phyloP scores from a whole-genome alignment of 1,140 invertebrate species.

The Scaptomyza pallida region DNA sequence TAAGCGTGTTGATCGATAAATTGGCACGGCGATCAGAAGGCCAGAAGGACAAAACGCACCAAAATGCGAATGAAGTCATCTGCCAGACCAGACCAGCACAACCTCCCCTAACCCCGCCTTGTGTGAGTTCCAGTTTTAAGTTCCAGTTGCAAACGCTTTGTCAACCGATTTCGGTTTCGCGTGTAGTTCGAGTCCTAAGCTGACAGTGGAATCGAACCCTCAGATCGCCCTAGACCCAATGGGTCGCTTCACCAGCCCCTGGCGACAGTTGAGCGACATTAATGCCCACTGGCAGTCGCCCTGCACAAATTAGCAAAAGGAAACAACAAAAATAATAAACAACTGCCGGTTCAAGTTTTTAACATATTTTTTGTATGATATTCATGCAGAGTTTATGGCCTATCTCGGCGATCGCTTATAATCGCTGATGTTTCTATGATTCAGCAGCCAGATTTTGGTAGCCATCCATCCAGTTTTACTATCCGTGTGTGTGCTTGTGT shows the following conservation, averaged over 20 bases:
- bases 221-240: conserved; percentile 64
- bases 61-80: conserved; percentile 79
- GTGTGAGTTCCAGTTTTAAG: conserved; percentile 24
- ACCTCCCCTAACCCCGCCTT: not conserved
- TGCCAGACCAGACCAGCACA: conserved; percentile 26
- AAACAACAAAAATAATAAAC: conserved; percentile 6
- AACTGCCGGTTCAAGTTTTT: conserved; percentile 46
- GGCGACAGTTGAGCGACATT: conserved; percentile 77
- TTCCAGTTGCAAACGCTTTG: conserved; percentile 65
- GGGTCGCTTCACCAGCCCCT: conserved; percentile 34
- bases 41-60: conserved; percentile 67
- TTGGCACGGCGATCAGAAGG: conserved; percentile 55
- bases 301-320: conserved; percentile 68
- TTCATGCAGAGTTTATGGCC: conserved; percentile 49
- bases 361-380: conserved; percentile 15
- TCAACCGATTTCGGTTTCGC: conserved; percentile 76
- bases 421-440: conserved; percentile 79
- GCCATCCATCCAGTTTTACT: conserved; percentile 67
- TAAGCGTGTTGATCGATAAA: conserved; percentile 81
- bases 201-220: conserved; percentile 50
- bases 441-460: conserved; percentile 72
- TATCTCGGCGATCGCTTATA: conserved; percentile 71
- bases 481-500: conserved; percentile 20
- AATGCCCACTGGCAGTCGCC: conserved; percentile 72
- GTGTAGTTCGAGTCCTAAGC: conserved; percentile 74